These are phyloP conservation scores for Callaeas wilsoni DNA, from an alignment of 2,113 vertebrate genomes.

Conservation along the genomic window DNA sequence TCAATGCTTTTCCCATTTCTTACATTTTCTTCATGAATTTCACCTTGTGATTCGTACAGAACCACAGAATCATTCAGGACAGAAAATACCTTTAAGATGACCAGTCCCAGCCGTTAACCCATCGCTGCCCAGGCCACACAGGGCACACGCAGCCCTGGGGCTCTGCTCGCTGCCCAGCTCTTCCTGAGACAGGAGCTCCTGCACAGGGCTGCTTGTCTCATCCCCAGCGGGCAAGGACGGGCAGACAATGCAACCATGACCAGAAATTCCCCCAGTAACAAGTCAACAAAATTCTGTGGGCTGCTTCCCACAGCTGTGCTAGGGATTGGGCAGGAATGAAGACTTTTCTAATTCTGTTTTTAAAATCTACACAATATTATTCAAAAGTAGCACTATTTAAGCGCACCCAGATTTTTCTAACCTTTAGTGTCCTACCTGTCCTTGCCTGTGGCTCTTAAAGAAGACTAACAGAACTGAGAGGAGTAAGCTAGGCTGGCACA, in stretches of 20 bases:
- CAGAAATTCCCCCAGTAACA: neutral
- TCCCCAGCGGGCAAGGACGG: neutral
- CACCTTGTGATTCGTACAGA: neutral
- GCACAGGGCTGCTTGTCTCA: neutral
- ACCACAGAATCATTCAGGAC: neutral
- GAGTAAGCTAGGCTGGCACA: neutral
- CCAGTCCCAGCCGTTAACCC: neutral
- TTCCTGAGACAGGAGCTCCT: neutral
- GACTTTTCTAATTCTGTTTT: neutral
- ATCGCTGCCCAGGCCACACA: neutral
- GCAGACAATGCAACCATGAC: neutral
- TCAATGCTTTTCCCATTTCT: neutral
- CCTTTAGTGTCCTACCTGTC: neutral
- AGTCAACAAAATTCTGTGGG: neutral
- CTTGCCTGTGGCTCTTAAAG: neutral
- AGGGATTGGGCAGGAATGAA: neutral
- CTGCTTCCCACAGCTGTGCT: neutral
- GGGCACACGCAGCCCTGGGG: neutral
- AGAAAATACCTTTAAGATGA: neutral
- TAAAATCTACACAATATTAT: neutral
- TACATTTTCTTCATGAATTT: neutral
- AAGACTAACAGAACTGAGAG: neutral
- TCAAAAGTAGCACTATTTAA: neutral
- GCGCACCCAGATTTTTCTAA: neutral
- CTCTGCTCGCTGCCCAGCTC: neutral